Percentiles rank a stretch among this genome's conserved stretches.
These are phyloP conservation scores for Microcebus murinus DNA, from an alignment of 2,113 vertebrate species.

Conservation along the genomic window DNA sequence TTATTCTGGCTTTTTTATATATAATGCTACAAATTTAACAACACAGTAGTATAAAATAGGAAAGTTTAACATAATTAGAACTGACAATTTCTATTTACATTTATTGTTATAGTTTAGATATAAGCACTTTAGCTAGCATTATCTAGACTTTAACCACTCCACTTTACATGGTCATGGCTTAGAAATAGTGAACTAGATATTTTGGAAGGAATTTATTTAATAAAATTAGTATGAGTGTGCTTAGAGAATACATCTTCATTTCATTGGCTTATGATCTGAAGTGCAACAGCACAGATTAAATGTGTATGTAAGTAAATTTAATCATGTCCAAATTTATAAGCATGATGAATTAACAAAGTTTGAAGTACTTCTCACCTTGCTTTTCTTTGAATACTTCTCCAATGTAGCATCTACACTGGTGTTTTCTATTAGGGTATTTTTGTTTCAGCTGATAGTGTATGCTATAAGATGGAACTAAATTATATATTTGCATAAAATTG, in stretches of 20 bases:
- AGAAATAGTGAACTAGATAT: neutral
- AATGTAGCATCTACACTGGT: neutral
- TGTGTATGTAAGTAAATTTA: neutral
- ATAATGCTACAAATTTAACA: neutral
- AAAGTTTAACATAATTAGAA: neutral
- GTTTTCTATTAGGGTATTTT: neutral
- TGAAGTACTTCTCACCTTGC: neutral
- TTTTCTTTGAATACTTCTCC: neutral
- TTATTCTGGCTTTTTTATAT: neutral
- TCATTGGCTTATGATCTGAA: neutral
- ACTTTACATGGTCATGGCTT: neutral
- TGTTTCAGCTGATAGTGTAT: neutral
- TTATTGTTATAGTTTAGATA: neutral
- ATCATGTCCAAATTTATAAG: neutral
- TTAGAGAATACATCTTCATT: neutral
- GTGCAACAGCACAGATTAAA: neutral
- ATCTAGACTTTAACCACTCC: neutral
- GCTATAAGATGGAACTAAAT: neutral
- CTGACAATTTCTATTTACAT: neutral
- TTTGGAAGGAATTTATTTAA: neutral
- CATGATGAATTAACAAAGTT: neutral
- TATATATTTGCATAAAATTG: conserved; percentile 53
- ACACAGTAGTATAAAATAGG: neutral
- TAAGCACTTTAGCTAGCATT: neutral
- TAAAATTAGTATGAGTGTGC: neutral